A percentile compares a stretch with the other conserved stretches of the same genome.
These are phyloP conservation scores for Paracanthobrama guichenoti DNA, from an alignment of 2,113 vertebrate genomes.

Conservation along the genomic window DNA sequence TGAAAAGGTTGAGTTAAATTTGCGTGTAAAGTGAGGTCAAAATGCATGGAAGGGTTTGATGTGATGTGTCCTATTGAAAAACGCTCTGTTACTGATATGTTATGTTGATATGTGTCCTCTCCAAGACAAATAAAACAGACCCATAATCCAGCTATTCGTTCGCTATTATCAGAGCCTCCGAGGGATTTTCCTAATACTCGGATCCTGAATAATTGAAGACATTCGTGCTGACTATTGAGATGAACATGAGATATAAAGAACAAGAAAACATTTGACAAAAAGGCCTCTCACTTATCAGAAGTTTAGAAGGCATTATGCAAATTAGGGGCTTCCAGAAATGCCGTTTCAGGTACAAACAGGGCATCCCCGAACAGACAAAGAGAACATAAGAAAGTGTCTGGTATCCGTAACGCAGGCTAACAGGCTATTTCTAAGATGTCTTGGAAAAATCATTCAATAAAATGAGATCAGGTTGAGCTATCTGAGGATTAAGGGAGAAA, in stretches of 20 bases:
- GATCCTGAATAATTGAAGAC: conserved; percentile 48
- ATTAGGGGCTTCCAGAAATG: conserved; percentile 11
- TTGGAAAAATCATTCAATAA: conserved; percentile 28
- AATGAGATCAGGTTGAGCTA: conserved; percentile 26
- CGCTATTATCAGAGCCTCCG: conserved; percentile 21
- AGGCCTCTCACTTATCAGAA: background rate
- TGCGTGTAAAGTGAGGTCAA: background rate
- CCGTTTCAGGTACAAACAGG: background rate
- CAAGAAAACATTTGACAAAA: conserved; percentile 28
- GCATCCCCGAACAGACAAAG: background rate
- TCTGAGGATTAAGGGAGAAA: conserved; percentile 43
- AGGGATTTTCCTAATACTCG: conserved; percentile 26
- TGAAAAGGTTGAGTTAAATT: background rate
- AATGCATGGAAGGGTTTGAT: background rate
- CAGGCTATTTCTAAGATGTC: conserved; percentile 2
- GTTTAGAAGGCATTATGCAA: conserved; percentile 16
- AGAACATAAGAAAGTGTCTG: background rate
- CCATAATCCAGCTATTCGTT: conserved; percentile 31
- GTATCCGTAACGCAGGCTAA: background rate
- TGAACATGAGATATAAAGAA: conserved; percentile 27
- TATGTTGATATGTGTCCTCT: background rate
- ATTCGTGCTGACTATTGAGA: conserved; percentile 48
- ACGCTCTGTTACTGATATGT: background rate
- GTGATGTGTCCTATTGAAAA: background rate
- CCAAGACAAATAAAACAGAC: conserved; percentile 12